These are phyloP conservation scores for Endotricha flammealis DNA, from an alignment of 2,888 invertebrate genomes.

Conservation along the genomic window DNA sequence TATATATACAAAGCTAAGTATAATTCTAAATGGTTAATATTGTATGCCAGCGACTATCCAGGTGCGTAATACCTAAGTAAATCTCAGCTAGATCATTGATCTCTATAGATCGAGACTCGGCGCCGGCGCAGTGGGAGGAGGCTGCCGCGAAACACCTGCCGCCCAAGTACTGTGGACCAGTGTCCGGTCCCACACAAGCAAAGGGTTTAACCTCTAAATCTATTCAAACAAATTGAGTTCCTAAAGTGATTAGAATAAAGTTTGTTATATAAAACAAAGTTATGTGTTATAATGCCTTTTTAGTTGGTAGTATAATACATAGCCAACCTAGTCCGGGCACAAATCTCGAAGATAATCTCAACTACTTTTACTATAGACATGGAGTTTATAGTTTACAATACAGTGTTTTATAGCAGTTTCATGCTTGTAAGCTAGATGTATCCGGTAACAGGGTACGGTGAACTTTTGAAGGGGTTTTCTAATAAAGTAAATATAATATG, in stretches of 20 bases:
- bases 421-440: constrained; percentile 23
- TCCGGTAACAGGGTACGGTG: constrained; percentile 20
- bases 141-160: constrained; percentile 72
- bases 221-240: constrained; percentile 32
- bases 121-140: constrained; percentile 72
- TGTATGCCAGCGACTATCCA: no score
- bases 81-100: constrained; percentile 74
- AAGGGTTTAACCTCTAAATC: constrained; percentile 27
- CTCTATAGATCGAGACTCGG: constrained; percentile 55
- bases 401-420: constrained; percentile 37
- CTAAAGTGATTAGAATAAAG: constrained; percentile 33
- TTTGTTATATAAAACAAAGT: constrained; percentile 20
- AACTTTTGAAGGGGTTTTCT: neutral
- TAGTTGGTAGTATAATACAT: constrained; percentile 15
- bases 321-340: constrained; percentile 66
- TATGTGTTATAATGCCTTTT: constrained; percentile 18
- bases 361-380: constrained; percentile 61
- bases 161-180: constrained; percentile 72
- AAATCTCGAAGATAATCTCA: constrained; percentile 71
- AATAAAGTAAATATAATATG: no score
- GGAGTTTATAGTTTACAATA: constrained; percentile 48
- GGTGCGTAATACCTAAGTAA: constrained; percentile 55
- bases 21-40: no score
- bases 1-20: no score
- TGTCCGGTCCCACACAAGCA: constrained; percentile 29